Evolutionary conservation across 2,797 vertebrate species (phyloP).

Genomic region (Varecia variegata): DNA sequence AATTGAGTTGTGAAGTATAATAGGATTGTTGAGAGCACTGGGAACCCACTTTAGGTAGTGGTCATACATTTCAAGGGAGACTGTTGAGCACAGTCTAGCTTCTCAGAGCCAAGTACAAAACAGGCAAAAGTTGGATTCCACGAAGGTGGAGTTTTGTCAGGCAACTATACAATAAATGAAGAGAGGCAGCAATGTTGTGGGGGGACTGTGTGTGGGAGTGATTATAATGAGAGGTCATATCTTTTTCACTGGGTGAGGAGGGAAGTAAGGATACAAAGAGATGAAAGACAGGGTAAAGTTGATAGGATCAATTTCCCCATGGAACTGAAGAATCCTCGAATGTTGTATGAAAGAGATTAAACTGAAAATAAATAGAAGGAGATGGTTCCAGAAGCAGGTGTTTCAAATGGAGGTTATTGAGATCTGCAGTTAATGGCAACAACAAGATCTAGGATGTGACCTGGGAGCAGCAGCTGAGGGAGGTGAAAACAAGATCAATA

Average conservation of each 20-base stretch:
- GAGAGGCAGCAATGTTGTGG: not conserved
- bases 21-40: not conserved
- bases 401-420: not conserved
- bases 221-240: not conserved
- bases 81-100: not conserved
- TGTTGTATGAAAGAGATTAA: not conserved
- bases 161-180: not conserved
- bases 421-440: not conserved
- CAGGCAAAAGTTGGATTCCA: not conserved
- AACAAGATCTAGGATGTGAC: not conserved
- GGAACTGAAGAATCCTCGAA: not conserved
- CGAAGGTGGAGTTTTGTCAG: not conserved
- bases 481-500: not conserved
- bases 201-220: not conserved
- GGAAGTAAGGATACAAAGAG: not conserved
- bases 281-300: not conserved
- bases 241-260: not conserved
- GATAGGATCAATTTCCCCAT: not conserved
- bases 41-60: not conserved
- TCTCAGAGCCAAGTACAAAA: conserved; percentile 10
- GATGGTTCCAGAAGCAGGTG: not conserved
- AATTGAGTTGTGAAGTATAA: not conserved
- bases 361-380: not conserved
- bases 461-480: not conserved
- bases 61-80: not conserved